Base-by-base conservation (phyloP, 2,113 vertebrate species). In the human region DNA sequence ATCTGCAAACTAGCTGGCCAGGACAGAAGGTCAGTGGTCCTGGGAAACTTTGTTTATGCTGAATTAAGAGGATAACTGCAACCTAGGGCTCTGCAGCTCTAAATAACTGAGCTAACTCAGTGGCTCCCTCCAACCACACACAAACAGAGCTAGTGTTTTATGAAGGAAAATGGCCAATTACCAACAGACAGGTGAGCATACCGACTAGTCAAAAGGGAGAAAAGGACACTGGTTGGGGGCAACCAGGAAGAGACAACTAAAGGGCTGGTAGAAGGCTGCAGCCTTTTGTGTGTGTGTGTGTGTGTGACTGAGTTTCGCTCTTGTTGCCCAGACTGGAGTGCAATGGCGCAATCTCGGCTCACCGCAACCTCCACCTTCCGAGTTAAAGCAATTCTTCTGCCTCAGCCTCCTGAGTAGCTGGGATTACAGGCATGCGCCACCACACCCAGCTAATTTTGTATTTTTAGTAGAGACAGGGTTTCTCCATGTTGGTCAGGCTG, bases 1-100 rank as follows among this genome's bases (percentile, higher is more conserved):
- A 95, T 57, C 55, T 75, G 61, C 93, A 96, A 94, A 75, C 40
- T 61, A 92, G 27, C 83, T 72, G 68, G 30, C 40, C 30, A 45
- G 38, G 32, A 43, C 64, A 27, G 48, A 93, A 79, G 83, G 40
- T 86, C 95, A 80, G 52, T 11, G 40, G n/a, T 32, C 72, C 64
- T 81, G 59, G 90, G 87, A 80, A 96, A 86, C 13, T 40, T 55
- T 43, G 59, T 57, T 68, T 35, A n/a, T 68, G 25, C 61, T 90
- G 38, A 40, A 12, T 64, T 43, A 57, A 92, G 83, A 75, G 38
- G 30, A 38, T 57, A 61, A 64, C 11, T n/a, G 35, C 38, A 76
- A 52, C 20, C 89, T 48, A 57, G 80, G 22, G 1, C 79, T 76
- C 30, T 93, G 89, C 57, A 35, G 32, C 30, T 89, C 50, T 70